These are phyloP conservation scores for Campopleginae sp. DNA, from an alignment of 2,888 invertebrate genomes.

Conservation along the genomic window DNA sequence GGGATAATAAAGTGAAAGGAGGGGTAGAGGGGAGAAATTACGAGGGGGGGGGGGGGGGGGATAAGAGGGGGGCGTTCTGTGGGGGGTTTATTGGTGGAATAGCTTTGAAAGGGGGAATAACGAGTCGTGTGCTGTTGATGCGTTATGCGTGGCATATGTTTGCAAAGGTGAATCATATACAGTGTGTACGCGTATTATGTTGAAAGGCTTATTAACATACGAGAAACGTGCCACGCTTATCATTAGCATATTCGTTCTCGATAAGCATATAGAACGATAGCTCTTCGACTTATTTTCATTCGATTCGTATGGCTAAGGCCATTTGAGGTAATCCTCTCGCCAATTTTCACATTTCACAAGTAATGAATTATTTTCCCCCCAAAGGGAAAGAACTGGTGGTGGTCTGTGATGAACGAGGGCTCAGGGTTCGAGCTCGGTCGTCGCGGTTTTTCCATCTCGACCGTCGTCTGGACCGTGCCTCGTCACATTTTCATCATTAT, in stretches of 20 bases:
- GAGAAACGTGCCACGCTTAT: constrained; percentile 72
- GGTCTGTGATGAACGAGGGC: too few relatives aligned
- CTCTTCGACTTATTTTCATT: constrained; percentile 64
- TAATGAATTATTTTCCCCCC: too few relatives aligned
- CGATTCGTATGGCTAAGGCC: not conserved
- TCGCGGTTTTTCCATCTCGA: too few relatives aligned
- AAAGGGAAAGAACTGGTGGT: too few relatives aligned
- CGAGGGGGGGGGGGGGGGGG: too few relatives aligned
- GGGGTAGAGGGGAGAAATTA: constrained; percentile 29
- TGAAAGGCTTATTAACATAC: constrained; percentile 72
- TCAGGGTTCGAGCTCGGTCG: too few relatives aligned
- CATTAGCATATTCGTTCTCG: constrained; percentile 81
- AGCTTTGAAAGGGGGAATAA: too few relatives aligned
- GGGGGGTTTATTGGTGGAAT: too few relatives aligned
- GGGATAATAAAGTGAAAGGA: constrained; percentile 77
- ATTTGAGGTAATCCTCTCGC: not conserved
- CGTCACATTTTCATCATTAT: too few relatives aligned
- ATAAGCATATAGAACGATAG: constrained; percentile 73
- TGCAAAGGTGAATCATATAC: constrained; percentile 80
- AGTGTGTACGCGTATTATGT: constrained; percentile 79
- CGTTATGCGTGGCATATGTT: constrained; percentile 77
- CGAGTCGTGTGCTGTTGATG: constrained; percentile 21
- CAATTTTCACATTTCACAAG: too few relatives aligned
- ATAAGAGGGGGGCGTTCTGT: too few relatives aligned
- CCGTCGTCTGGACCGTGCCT: too few relatives aligned